phyloP scores from a whole-genome alignment of 2,797 vertebrate genomes.

The Acrossocheilus fasciatus region DNA sequence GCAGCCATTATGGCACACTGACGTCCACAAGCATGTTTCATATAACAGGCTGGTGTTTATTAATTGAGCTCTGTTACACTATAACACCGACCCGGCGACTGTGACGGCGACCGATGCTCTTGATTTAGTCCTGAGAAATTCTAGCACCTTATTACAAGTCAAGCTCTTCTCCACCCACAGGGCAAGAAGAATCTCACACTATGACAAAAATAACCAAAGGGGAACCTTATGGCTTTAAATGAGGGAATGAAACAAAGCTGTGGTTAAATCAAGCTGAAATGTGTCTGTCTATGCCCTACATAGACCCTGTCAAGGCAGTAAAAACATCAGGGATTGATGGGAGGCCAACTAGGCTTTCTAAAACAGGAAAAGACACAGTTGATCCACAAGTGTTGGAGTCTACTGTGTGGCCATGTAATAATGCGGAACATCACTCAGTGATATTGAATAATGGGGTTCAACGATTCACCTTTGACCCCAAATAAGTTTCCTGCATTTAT shows the following conservation, averaged over 20 bases:
- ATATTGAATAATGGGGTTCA: constrained; percentile 32
- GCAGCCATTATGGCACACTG: background rate
- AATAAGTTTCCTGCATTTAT: constrained; percentile 27
- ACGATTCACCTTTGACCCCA: background rate
- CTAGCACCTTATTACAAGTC: constrained; percentile 70
- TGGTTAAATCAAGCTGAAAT: constrained; percentile 68
- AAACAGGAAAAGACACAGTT: constrained; percentile 43
- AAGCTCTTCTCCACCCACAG: constrained; percentile 54
- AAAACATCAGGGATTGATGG: constrained; percentile 37
- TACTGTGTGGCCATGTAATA: constrained; percentile 51
- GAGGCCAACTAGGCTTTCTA: constrained; percentile 43
- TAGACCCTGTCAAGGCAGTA: constrained; percentile 26
- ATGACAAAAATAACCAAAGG: constrained; percentile 71
- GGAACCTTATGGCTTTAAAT: constrained; percentile 33
- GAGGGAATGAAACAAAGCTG: constrained; percentile 66
- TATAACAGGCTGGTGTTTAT: constrained; percentile 61
- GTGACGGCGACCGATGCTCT: constrained; percentile 46
- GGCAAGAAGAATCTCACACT: constrained; percentile 66
- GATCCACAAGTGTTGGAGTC: background rate
- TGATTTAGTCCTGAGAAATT: constrained; percentile 71
- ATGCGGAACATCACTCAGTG: constrained; percentile 55
- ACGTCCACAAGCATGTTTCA: constrained; percentile 44
- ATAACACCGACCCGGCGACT: constrained; percentile 53
- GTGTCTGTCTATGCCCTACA: constrained; percentile 27
- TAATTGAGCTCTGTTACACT: constrained; percentile 55